phyloP scores from a whole-genome alignment of 1,140 invertebrate species.

The Agrilus planipennis region DNA sequence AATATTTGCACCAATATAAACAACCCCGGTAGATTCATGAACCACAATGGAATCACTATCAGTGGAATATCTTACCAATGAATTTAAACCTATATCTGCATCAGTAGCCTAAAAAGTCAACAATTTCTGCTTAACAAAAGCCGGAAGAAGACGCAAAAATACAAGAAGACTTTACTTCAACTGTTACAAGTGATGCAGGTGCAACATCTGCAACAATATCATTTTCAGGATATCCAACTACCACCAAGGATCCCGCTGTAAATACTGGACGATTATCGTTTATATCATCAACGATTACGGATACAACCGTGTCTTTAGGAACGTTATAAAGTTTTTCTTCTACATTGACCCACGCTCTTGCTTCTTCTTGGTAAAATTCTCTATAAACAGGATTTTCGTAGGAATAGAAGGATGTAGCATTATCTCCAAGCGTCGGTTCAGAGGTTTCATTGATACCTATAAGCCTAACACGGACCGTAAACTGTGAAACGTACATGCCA shows the following conservation, averaged over 20 bases:
- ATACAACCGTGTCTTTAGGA: slow-evolving; percentile 31
- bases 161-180: slow-evolving; percentile 29
- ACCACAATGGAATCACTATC: slow-evolving; percentile 14
- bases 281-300: slow-evolving; percentile 38
- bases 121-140: slow-evolving; percentile 1
- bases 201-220: slow-evolving; percentile 31
- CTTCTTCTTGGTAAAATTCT: neutral
- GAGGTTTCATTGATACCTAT: neutral
- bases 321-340: slow-evolving; percentile 14
- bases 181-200: slow-evolving; percentile 33
- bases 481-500: too few relatives aligned
- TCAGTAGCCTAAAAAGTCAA: slow-evolving; percentile 21
- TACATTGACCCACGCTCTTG: neutral
- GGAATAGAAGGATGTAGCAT: too few relatives aligned
- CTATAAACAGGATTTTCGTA: too few relatives aligned
- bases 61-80: slow-evolving; percentile 18
- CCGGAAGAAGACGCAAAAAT: slow-evolving; percentile 5
- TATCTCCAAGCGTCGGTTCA: too few relatives aligned
- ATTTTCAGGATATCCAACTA: slow-evolving; percentile 35
- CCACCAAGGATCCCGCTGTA: slow-evolving; percentile 26
- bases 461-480: neutral
- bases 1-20: slow-evolving; percentile 20
- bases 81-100: slow-evolving; percentile 18
- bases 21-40: slow-evolving; percentile 19
- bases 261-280: slow-evolving; percentile 39